Conservation (phyloP, 2,113 vertebrate genomes). For the Aphyosemion australe region DNA sequence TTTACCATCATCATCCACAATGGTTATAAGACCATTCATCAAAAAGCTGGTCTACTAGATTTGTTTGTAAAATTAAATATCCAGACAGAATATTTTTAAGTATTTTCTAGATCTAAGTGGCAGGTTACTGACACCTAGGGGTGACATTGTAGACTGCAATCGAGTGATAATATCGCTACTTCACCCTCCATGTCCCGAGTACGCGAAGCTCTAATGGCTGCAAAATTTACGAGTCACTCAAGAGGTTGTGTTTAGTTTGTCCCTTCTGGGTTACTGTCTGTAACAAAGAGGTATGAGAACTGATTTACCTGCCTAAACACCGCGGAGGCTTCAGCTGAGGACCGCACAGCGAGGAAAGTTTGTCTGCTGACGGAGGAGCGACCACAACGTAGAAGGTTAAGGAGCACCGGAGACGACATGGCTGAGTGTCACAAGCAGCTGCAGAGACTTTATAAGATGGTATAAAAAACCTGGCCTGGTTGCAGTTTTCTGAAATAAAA, state of each 20-base stretch:
- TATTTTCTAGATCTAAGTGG: too few species aligned
- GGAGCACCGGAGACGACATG: constrained; percentile 47
- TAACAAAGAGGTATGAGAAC: too few species aligned
- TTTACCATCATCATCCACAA: too few species aligned
- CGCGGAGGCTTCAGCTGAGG: constrained; percentile 8
- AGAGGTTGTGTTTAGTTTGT: not conserved
- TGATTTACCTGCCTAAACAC: constrained; percentile 23
- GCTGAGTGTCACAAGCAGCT: constrained; percentile 18
- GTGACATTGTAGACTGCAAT: not conserved
- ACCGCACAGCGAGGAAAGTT: not conserved
- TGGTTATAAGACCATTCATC: too few species aligned
- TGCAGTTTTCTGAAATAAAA: constrained; percentile 8
- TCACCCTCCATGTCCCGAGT: too few species aligned
- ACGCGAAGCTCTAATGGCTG: too few species aligned
- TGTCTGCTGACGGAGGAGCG: constrained; percentile 4
- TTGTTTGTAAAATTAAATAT: too few species aligned
- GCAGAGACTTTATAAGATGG: constrained; percentile 3
- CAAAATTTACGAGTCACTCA: not conserved
- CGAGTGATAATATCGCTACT: not conserved
- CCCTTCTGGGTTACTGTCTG: not conserved
- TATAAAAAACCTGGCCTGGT: not conserved
- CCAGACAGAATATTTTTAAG: too few species aligned
- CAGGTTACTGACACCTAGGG: not conserved
- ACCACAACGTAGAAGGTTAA: constrained; percentile 38
- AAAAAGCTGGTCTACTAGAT: too few species aligned